phyloP scores from a whole-genome alignment of 2,888 invertebrate genomes.

The Orthosia incerta region DNA sequence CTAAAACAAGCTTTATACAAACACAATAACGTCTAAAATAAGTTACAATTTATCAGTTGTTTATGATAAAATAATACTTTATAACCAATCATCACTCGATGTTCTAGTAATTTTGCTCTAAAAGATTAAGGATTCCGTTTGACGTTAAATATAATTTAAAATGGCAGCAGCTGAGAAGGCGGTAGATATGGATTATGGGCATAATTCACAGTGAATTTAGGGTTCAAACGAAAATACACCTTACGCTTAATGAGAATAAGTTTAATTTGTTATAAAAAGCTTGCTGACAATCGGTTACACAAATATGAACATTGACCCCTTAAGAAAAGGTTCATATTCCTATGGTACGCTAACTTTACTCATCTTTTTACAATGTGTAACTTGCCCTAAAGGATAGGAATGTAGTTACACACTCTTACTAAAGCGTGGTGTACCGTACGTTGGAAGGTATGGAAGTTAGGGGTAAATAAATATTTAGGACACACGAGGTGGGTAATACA shows the following conservation, averaged over 20 bases:
- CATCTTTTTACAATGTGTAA: not conserved
- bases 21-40: conserved; percentile 42
- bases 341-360: not conserved
- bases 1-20: conserved; percentile 49
- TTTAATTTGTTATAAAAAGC: not conserved
- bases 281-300: not conserved
- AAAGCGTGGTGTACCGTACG: not conserved
- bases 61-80: conserved; percentile 34
- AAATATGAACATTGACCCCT: not conserved
- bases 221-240: not conserved
- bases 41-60: conserved; percentile 24
- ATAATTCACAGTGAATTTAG: not conserved
- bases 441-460: not conserved
- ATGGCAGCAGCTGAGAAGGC: not conserved
- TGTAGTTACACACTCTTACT: not conserved
- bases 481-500: not conserved
- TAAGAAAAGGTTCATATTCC: not conserved
- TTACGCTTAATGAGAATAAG: not conserved
- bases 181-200: not conserved
- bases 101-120: conserved; percentile 27
- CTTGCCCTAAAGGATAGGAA: not conserved
- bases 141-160: not conserved
- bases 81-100: not conserved
- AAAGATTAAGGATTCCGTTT: conserved; percentile 35
- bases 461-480: not conserved